Base-by-base conservation (phyloP, 1,140 invertebrate genomes). In the Conopomorpha cramerella region DNA sequence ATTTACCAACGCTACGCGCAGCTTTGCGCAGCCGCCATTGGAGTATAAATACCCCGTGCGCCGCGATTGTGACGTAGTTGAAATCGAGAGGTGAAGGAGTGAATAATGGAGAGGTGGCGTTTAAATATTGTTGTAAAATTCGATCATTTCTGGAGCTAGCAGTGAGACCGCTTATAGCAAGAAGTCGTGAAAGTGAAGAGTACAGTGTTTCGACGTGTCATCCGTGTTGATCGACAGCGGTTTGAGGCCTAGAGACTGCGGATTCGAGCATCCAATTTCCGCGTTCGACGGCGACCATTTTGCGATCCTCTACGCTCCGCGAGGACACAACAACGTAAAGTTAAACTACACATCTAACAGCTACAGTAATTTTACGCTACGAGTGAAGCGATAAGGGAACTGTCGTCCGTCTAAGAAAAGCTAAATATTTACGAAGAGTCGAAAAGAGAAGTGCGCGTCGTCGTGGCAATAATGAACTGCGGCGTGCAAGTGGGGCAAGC, bases 191-290 rank as follows among this genome's bases (percentile, higher is more conserved):
- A 72, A 72, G 64, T 72, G 49, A 61, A 64, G 45, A 62, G 57
- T 62, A 44, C 43, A 67, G 68, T 71, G 68, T 73, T 73, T 73
- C 65, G 59, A 71, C 68, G 68, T 71, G 68, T 73, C 68, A 68
- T 70, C 65, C 53, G 50, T 46, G 62, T 47, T 56, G 66, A 73
- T 70, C 56, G 68, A 70, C 65, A 70, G 51, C 51, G 54, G 58
- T 58, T 60, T 57, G 67, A 73, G 56, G 65, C 67, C 54, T 48
- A 54, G 41, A 48, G 39, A 48, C 44, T 53, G 55, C 61, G 55
- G 49, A 54, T 51, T 36, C 38, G 43, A 46, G 41, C n/a, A 19
- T 31, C 33, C 14, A 16, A 27, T 31, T 40, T 30, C 30, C 23
- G 40, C 45, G 39, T 33, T 18, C 39, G 37, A 41, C 28, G 56